Evolutionary conservation across 1,140 invertebrate genomes (phyloP), one percentile per base, ranked within the genome.

Genomic region (Nebria ingens): DNA sequence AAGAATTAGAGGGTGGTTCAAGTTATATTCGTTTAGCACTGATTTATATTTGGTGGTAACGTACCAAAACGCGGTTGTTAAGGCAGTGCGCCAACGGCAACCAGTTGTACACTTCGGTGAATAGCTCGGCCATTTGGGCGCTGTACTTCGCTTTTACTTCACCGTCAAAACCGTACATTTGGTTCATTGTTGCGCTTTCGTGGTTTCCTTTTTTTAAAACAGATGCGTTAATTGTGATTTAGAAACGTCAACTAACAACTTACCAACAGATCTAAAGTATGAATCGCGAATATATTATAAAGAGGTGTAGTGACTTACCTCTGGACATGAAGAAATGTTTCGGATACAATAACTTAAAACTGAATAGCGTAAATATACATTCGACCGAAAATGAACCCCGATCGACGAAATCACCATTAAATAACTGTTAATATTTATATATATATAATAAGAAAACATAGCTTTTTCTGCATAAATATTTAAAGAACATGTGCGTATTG

Each of bases 341-440:
- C 0, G 97, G 97, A 76, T 91, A 98, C 11, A 99, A 77, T 52
- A 99, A 75, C 72, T 99, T 99, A 71, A 94, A 99, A 60, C 93
- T 92, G 73, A 99, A 97, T 42, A 99, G 75, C 19, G 89, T 92
- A 69, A 99, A 95, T 68, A 99, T 99, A 72, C 96, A 98, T 74
- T 99, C 97, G 20, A 99, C 95, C 17, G 94, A 98, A 74, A 99
- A 99, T 0, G 94, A 97, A 11, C 97, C 97, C 76, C 97, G 78
- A 73, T 99, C 97, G 40, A 99, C 97, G 76, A 99, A 99, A 76
- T 99, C 97, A 60, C 95, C 95, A 77, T 97, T 98, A 73, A 98
- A 98, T 61, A 97, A 76, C 85, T 88, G 62, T 56, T 52, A 19
- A n/a, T n/a, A n/a, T n/a, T n/a, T n/a, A n/a, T n/a, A n/a, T 54